phyloP scores from a whole-genome alignment of 2,797 vertebrate genomes.

The Sebastes aleutianus region DNA sequence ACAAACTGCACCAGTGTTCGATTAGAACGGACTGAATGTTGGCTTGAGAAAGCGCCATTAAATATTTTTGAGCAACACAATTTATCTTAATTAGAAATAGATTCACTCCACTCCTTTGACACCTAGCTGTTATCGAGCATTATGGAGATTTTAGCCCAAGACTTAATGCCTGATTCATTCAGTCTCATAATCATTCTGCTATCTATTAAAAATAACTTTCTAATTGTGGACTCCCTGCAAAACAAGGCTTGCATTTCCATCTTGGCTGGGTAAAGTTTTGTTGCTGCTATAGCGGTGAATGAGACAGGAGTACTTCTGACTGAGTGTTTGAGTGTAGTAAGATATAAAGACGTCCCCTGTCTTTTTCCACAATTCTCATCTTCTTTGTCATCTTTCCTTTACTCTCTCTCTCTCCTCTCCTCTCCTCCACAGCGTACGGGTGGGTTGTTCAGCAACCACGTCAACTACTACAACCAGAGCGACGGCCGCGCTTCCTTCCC shows the following conservation, averaged over 20 bases:
- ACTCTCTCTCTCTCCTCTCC: not conserved
- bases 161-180: not conserved
- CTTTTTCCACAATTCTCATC: not conserved
- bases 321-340: conserved; percentile 6
- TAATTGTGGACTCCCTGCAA: too few species aligned
- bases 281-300: conserved; percentile 23
- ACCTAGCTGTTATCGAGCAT: not conserved
- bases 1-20: too few species aligned
- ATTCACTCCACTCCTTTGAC: not conserved
- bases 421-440: conserved; percentile 86
- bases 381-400: not conserved
- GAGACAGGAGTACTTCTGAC: not conserved
- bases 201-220: not conserved
- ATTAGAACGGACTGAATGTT: too few species aligned
- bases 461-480: conserved; percentile 95
- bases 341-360: not conserved
- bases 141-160: not conserved
- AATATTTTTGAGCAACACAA: not conserved
- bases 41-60: not conserved
- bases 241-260: conserved; percentile 30
- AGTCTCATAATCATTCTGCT: not conserved
- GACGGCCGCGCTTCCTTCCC: conserved; percentile 92
- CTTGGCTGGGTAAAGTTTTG: conserved; percentile 26
- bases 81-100: not conserved
- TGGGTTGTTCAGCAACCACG: conserved; percentile 96